Base-by-base conservation (phyloP, 2,888 invertebrate species). In the Plagodis dolabraria region DNA sequence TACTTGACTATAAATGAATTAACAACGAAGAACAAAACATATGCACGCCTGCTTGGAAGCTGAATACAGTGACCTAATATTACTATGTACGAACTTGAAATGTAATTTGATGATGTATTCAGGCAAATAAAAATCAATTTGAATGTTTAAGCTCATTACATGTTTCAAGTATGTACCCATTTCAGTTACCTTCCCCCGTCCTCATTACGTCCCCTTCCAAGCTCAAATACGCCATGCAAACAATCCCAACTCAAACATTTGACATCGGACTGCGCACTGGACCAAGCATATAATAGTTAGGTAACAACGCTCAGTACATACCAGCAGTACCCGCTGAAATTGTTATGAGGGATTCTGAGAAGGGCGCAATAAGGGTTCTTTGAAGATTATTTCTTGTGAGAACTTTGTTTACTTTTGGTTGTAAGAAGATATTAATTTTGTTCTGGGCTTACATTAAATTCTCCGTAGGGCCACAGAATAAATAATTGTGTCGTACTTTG, bases 171-270 rank as follows among this genome's bases (percentile, higher is more conserved):
- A 22, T 22, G 22, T 22, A 22, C 22, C 22, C 22, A 22, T 22
- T 22, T 22, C 22, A 22, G 22, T 22, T 22, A 22, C 22, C 22
- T 22, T 2, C 47, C 47, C n/a, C 2, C 33, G n/a, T 2, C 38
- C 47, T 11, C 2, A 42, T 6, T 54, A 11, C 50, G 35, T 46
- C 35, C 45, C 35, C 0, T n/a, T 1, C 7, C 36, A 10, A 10
- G 35, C 43, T 59, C 55, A 60, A 51, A 60, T 51, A 60, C 33
- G 43, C 5, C 49, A 42, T 51, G 51, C 47, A 54, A 60, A 60
- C 47, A 60, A 36, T 11, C 53, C 33, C 38, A 55, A 60, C 51
- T 55, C 55, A 60, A 60, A 60, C 60, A 60, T 59, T 59, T 51
- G 51, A 52, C 54, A 55, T 47, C 47, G 35, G 54, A 54, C 47